These are phyloP conservation scores for Meloidogyne floridensis DNA, from an alignment of 1,140 invertebrate species.

Conservation along the genomic window DNA sequence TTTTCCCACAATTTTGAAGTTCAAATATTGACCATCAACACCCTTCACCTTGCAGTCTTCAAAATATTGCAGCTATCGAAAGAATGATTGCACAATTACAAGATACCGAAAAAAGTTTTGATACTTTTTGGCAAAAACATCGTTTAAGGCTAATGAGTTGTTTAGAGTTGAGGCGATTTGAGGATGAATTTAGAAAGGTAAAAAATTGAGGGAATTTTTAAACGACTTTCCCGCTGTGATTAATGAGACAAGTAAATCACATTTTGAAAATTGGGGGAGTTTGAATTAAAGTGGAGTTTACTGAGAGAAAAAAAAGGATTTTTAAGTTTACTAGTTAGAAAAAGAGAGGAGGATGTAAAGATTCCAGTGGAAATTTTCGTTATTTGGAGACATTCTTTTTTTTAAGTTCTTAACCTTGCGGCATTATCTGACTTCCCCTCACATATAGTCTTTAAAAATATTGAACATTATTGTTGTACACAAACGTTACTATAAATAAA, in stretches of 20 bases:
- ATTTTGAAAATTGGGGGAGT: too few relatives aligned
- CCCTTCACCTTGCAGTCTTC: slow-evolving; percentile 73
- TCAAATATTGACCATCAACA: slow-evolving; percentile 33
- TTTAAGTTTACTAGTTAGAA: too few relatives aligned
- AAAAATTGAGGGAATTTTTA: slow-evolving; percentile 23
- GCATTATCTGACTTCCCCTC: too few relatives aligned
- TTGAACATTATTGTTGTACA: too few relatives aligned
- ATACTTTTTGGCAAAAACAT: slow-evolving; percentile 88
- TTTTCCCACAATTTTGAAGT: neutral
- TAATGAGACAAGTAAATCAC: too few relatives aligned
- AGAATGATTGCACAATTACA: slow-evolving; percentile 87
- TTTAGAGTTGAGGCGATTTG: slow-evolving; percentile 83
- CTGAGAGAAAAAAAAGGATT: too few relatives aligned
- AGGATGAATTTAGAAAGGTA: slow-evolving; percentile 81
- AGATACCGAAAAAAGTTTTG: slow-evolving; percentile 89
- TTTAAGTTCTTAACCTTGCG: slow-evolving; percentile 8
- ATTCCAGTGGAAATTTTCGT: too few relatives aligned
- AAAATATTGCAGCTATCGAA: slow-evolving; percentile 88
- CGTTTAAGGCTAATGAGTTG: slow-evolving; percentile 83
- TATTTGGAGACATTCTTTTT: neutral
- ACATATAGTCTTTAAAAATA: too few relatives aligned
- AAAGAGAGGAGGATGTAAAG: too few relatives aligned
- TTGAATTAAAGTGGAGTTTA: too few relatives aligned
- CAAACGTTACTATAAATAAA: too few relatives aligned
- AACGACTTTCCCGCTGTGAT: too few relatives aligned